Base-by-base conservation (phyloP, 2,888 invertebrate species). In the Rambutsinella grinnellia region DNA sequence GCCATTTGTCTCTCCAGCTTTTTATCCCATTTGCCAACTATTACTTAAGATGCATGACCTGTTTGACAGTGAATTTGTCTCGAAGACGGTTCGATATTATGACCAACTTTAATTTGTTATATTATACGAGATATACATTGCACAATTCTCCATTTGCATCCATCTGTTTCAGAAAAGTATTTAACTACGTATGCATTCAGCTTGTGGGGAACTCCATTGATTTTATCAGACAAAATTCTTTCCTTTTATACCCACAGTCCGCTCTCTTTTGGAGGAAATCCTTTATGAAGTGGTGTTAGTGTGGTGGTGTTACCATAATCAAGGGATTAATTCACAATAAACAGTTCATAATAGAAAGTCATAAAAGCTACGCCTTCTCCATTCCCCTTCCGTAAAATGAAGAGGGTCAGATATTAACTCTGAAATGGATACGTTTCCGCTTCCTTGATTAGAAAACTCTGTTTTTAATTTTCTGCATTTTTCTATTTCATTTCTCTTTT, bases 251-350 rank as follows among this genome's bases (percentile, higher is more conserved):
- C 19, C 44, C 21, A 26, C 56, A 5, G 21, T 27, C 23, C 2
- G 3, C 56, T 56, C 13, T 56, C 56, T 10, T 15, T 3, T 26
- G 27, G 36, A 36, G 58, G 21, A 36, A 58, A 28, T 13, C 53
- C 36, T 47, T 24, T 65, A 13, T 17, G 53, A 56, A 66, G 57
- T 46, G 28, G 26, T 46, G 46, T 56, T 67, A 57, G 57, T 49
- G n/a, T n/a, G 67, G 67, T 57, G 49, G 57, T 57, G 5, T 68
- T 68, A 58, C 58, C 44, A 68, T 58, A 68, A 68, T 68, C 49
- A 68, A 47, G 68, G 68, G 60, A 68, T 68, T 71, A 74, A 75
- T 79, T 69, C 69, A 76, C 69, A 76, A 76, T 76, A 76, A 76
- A 76, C 76, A 76, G 63, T 76, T 62, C 68, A 76, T 75, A 75